Base-by-base conservation (phyloP, 2,797 vertebrate species). In the Notolabrus celidotus region DNA sequence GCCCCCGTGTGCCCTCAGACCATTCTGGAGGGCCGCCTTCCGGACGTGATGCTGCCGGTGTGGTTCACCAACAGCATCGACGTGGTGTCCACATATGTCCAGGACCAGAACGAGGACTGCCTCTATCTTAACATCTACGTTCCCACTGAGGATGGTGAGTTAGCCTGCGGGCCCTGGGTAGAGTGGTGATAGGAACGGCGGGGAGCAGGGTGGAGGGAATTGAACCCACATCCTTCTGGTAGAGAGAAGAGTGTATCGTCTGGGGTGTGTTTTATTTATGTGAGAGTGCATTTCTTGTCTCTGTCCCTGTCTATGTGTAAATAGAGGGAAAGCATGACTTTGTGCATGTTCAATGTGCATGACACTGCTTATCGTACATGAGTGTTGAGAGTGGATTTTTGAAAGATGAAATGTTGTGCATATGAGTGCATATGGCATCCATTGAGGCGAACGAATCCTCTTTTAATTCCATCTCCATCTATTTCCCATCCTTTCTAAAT, bases 121-220 rank as follows among this genome's bases (percentile, higher is more conserved):
- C 95, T 99, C 54, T 99, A 96, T 89, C 91, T 99, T 85, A 99
- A 99, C 92, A 99, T 99, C 90, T 99, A 99, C 54, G 97, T 99
- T 56, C 98, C 97, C 79, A 99, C 98, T 1, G 98, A 99, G 96
- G 97, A 99, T 96, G 98, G 98, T 99, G 96, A 99, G 98, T 99
- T 92, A 71, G 88, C 89, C 89, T 91, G 91, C 60, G 84, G 36
- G 92, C 88, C 88, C 83, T 87, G 90, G 86, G 86, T 76, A 47
- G 71, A 67, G 11, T 42, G 56, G 56, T 23, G 71, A 66, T 64
- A 60, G 63, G 63, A 22, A 17, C 1, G 38, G 14, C 1, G 15
- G 62, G 73, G 43, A 54, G 52, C 2, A 5, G 67, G 65, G 56
- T 1, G 14, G 33, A 14, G 42, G 47, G 38, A 25, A 60, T 10